Percentiles rank a stretch among this genome's conserved stretches.
These are phyloP conservation scores for Euura saliciscinereae DNA, from an alignment of 1,140 invertebrate species.

Conservation along the genomic window DNA sequence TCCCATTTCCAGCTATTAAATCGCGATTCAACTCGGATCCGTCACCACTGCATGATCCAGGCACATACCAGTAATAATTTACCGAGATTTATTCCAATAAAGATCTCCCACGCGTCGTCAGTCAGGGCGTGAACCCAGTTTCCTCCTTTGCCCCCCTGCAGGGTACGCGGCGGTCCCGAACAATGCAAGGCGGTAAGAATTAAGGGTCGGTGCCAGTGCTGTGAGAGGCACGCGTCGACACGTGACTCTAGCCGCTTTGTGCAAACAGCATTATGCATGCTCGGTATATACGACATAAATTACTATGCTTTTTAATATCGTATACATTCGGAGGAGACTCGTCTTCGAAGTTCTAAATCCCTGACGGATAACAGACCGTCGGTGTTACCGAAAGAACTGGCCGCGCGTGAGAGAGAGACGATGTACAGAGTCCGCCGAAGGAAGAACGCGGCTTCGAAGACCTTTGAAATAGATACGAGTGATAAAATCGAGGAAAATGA, in stretches of 20 bases:
- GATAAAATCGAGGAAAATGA: no score
- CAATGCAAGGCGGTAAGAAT: constrained; percentile 29
- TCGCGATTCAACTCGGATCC: neutral
- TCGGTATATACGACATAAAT: constrained; percentile 47
- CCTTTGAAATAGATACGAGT: no score
- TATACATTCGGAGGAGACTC: constrained; percentile 24
- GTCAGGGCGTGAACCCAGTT: neutral
- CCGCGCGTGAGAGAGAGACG: no score
- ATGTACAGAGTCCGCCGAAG: no score
- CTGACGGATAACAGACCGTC: no score
- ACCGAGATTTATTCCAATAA: constrained; percentile 18
- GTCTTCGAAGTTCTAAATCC: no score
- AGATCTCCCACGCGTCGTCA: constrained; percentile 25
- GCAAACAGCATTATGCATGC: constrained; percentile 53
- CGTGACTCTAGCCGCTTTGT: constrained; percentile 44
- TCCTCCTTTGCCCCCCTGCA: neutral
- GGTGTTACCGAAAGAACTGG: no score
- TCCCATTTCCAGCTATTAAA: neutral
- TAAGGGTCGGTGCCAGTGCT: constrained; percentile 27
- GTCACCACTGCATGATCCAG: neutral
- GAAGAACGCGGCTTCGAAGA: no score
- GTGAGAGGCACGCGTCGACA: constrained; percentile 39
- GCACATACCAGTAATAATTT: neutral
- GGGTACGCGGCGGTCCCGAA: constrained; percentile 7
- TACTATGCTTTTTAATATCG: constrained; percentile 50